These are phyloP conservation scores for Orchestia grillus DNA, from an alignment of 1,140 invertebrate genomes.

Conservation along the genomic window DNA sequence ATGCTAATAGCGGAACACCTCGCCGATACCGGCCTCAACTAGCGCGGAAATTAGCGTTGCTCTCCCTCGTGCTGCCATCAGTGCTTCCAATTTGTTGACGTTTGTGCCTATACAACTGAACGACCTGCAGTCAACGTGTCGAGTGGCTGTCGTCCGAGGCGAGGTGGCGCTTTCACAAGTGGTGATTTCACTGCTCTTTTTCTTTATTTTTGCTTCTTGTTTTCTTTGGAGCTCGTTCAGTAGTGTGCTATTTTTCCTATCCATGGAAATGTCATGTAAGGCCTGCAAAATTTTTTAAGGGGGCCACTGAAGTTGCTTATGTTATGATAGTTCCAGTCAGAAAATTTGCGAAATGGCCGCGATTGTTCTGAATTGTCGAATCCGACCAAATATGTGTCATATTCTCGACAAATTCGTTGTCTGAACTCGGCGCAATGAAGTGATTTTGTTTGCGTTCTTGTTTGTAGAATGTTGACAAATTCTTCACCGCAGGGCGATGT, in stretches of 20 bases:
- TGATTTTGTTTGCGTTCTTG: no score
- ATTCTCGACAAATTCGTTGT: no score
- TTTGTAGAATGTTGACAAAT: no score
- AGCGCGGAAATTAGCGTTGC: constrained; percentile 43
- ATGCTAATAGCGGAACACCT: constrained; percentile 53
- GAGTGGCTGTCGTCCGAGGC: background rate
- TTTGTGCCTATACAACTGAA: constrained; percentile 23
- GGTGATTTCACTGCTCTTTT: background rate
- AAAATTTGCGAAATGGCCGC: background rate
- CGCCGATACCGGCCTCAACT: constrained; percentile 43
- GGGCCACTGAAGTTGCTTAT: no score
- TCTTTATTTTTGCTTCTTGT: background rate
- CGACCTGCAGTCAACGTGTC: constrained; percentile 8
- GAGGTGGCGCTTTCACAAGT: background rate
- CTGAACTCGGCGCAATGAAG: no score
- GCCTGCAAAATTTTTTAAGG: no score
- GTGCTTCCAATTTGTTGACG: constrained; percentile 37
- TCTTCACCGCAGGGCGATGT: no score
- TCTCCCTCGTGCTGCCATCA: constrained; percentile 34
- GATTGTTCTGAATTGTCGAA: no score
- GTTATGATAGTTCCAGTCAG: no score
- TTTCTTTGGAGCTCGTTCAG: background rate
- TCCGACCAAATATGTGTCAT: no score
- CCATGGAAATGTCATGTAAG: background rate
- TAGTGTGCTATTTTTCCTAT: background rate